phyloP scores from a whole-genome alignment of 2,888 invertebrate genomes.

The Papilio gigon region DNA sequence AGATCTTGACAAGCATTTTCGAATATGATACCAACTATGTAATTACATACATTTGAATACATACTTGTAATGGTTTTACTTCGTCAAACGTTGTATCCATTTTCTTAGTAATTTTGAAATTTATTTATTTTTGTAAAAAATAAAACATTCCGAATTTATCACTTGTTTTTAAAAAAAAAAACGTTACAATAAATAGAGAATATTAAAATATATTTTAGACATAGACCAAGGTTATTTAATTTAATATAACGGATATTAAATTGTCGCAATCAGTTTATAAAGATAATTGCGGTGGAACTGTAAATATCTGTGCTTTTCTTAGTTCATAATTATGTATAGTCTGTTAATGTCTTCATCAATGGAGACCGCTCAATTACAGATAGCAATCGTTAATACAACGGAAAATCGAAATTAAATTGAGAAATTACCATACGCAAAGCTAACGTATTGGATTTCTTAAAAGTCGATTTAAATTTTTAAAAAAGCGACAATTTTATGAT shows the following conservation, averaged over 20 bases:
- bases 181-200: conserved; percentile 2
- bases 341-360: conserved; percentile 48
- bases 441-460: conserved; percentile 48
- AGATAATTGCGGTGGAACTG: conserved; percentile 29
- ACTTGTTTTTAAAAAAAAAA: neutral
- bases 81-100: neutral
- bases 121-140: neutral
- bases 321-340: conserved; percentile 39
- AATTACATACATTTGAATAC: neutral
- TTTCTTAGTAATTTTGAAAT: neutral
- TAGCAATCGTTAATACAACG: conserved; percentile 64
- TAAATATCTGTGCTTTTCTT: conserved; percentile 35
- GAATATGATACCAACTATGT: neutral
- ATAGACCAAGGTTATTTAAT: conserved; percentile 21
- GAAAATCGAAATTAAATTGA: conserved; percentile 47
- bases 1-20: conserved; percentile 1
- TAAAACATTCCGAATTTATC: neutral
- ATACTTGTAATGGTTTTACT: neutral
- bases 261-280: conserved; percentile 32
- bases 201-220: conserved; percentile 28
- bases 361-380: conserved; percentile 62
- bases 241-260: conserved; percentile 29
- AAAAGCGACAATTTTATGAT: conserved; percentile 50
- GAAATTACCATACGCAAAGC: conserved; percentile 49
- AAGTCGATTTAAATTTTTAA: conserved; percentile 54